Evolutionary conservation across 2,797 vertebrate genomes (phyloP), one percentile per base, ranked within the genome.

Genomic region (Acanthornis magna): DNA sequence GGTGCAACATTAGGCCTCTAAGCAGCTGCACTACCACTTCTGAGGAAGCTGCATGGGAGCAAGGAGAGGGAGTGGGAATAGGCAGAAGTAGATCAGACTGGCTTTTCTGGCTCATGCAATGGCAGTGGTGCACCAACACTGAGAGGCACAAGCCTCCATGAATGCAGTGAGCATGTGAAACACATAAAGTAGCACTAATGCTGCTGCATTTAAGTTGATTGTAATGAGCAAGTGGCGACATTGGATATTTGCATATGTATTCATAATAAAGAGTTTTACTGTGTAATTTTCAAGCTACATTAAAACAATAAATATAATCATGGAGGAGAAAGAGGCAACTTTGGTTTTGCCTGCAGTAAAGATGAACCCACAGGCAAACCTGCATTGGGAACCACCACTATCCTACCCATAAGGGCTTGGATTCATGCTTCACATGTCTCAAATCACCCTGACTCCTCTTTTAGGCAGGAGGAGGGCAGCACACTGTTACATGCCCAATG

Each of bases 401-500:
- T 42, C 30, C 51, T 53, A 23, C 13, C 47, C 48, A 4, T 10
- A 45, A 20, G 3, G 7, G 20, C 27, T 32, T 42, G 16, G 1
- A 5, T 11, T 78, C 15, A 5, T 25, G 29, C 50, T 74, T 71
- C 6, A 9, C 11, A 0, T 5, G 27, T 26, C 80, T 72, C 58
- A 34, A 68, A 38, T 54, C 40, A 47, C 40, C 25, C 13, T 21
- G 36, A 45, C 50, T 65, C 29, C 36, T 78, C 22, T 8, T 67
- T n/a, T 8, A 65, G 20, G 38, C 32, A 43, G 26, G 7, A 86
- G 13, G 11, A 50, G 25, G 17, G 53, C 5, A 42, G 13, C 29
- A 71, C 60, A 73, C 25, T 4, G 2, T 10, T 16, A 45, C 13
- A 30, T 3, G 2, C 16, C 10, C 48, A 66, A 2, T 0, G 0